Percentiles rank a stretch among this genome's conserved stretches.
Evolutionary conservation across 2,113 vertebrate genomes (phyloP).

Genomic region (Chloropsis cyanopogon): DNA sequence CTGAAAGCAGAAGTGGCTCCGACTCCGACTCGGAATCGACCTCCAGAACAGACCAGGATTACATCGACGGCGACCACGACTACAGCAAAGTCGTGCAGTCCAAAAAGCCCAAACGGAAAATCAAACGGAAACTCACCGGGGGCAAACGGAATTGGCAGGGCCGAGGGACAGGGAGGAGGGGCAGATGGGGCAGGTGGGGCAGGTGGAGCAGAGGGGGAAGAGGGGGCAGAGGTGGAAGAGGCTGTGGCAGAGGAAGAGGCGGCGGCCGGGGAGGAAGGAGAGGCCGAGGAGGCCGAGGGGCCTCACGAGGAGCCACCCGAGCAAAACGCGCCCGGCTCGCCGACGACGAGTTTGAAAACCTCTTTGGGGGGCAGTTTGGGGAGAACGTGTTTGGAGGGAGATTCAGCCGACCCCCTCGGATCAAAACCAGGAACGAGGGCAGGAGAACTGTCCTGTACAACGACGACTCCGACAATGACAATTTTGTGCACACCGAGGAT

Average conservation of each 20-base stretch:
- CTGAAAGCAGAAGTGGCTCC: conserved; percentile 75
- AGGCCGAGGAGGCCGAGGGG: conserved; percentile 72
- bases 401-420: conserved; percentile 76
- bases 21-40: conserved; percentile 80
- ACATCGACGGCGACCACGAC: conserved; percentile 93
- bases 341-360: conserved; percentile 76
- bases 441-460: conserved; percentile 92
- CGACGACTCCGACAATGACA: conserved; percentile 93
- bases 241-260: conserved; percentile 71
- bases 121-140: conserved; percentile 68
- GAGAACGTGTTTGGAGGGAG: conserved; percentile 59
- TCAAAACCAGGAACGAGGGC: conserved; percentile 95
- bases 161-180: conserved; percentile 66
- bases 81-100: conserved; percentile 92
- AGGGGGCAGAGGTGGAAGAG: conserved; percentile 70
- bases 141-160: conserved; percentile 76
- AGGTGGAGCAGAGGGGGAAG: conserved; percentile 70
- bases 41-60: conserved; percentile 87
- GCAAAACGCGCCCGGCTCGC: conserved; percentile 70
- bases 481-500: conserved; percentile 83
- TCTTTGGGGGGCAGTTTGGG: conserved; percentile 73
- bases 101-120: conserved; percentile 73
- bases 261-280: conserved; percentile 64
- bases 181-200: conserved; percentile 74
- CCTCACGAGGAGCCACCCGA: conserved; percentile 69